Conservation (phyloP, 2,113 vertebrate species). For the Scartelaos histophorus region DNA sequence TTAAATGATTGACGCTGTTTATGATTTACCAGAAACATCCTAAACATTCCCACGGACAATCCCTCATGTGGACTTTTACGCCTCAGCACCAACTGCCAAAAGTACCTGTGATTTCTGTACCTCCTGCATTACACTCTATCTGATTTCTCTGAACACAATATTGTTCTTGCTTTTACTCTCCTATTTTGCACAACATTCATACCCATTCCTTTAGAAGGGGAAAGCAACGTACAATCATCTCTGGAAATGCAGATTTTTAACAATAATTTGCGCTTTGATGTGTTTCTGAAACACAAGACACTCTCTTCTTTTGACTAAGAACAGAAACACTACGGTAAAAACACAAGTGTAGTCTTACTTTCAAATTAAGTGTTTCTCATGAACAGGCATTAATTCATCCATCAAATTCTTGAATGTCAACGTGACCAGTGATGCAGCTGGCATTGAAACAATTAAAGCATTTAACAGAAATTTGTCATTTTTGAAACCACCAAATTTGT, state of each 20-base stretch:
- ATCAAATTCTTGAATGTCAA: constrained; percentile 9
- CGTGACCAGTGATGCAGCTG: constrained; percentile 24
- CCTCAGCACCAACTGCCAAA: constrained; percentile 24
- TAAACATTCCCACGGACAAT: constrained; percentile 44
- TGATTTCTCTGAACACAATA: constrained; percentile 20
- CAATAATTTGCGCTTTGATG: constrained; percentile 2
- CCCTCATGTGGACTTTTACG: constrained; percentile 25
- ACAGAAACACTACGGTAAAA: neutral
- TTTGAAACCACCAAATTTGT: constrained; percentile 37
- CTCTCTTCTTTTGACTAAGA: neutral
- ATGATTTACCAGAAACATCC: constrained; percentile 43
- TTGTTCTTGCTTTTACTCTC: constrained; percentile 2
- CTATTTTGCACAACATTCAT: neutral
- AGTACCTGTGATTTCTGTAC: constrained; percentile 28
- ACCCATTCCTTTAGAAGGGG: neutral
- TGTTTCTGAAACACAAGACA: neutral
- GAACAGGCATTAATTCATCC: neutral
- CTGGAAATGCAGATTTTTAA: neutral
- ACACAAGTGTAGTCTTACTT: neutral
- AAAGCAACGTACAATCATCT: constrained; percentile 15
- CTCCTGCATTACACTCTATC: neutral
- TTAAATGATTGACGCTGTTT: constrained; percentile 1
- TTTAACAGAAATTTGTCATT: constrained; percentile 36
- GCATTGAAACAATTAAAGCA: constrained; percentile 6
- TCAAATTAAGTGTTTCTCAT: neutral